Evolutionary conservation across 2,797 vertebrate genomes (phyloP).

Genomic region (Champsocephalus esox): DNA sequence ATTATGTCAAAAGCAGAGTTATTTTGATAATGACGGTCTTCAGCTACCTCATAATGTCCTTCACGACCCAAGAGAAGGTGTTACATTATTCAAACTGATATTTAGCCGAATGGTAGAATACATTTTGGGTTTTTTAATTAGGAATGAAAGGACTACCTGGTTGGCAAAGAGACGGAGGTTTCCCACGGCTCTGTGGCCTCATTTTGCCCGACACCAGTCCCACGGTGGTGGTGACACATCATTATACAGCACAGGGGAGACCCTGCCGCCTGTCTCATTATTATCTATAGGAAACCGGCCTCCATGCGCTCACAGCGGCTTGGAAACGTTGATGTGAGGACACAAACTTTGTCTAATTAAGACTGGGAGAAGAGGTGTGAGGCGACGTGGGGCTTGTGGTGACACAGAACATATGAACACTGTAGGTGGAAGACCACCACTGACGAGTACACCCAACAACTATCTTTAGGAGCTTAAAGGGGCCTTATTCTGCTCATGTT

Average conservation of each 20-base stretch:
- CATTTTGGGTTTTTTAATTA: constrained; percentile 49
- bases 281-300: constrained; percentile 49
- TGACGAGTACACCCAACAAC: neutral
- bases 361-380: constrained; percentile 26
- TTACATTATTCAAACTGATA: constrained; percentile 23
- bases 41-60: constrained; percentile 43
- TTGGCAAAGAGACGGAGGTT: constrained; percentile 44
- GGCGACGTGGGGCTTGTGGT: neutral
- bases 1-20: constrained; percentile 53
- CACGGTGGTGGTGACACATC: constrained; percentile 61
- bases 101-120: neutral
- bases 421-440: too few relatives aligned
- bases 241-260: constrained; percentile 74
- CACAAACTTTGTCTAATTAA: constrained; percentile 57
- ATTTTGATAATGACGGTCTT: constrained; percentile 46
- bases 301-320: constrained; percentile 11
- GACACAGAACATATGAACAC: constrained; percentile 6
- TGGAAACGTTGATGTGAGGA: constrained; percentile 23
- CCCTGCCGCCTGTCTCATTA: constrained; percentile 66
- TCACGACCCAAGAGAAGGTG: constrained; percentile 29
- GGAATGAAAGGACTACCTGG: constrained; percentile 51
- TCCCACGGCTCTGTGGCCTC: constrained; percentile 35
- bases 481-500: too few relatives aligned
- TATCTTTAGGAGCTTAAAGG: too few relatives aligned
- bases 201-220: constrained; percentile 25